Conservation (phyloP, 2,797 vertebrate genomes). For the Heliangelus exortis region DNA sequence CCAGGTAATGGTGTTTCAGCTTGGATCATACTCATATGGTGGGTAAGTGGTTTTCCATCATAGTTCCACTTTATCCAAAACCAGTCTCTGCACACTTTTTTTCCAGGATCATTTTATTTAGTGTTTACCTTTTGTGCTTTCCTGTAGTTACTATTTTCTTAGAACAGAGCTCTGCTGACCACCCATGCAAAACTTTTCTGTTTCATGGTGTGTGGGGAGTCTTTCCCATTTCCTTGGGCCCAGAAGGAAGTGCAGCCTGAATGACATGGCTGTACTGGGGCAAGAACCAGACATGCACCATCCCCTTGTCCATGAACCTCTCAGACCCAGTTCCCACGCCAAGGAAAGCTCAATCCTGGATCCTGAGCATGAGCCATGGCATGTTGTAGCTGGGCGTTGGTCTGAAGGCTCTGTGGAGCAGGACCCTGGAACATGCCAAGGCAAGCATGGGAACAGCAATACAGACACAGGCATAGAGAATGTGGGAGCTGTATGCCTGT, state of each 20-base stretch:
- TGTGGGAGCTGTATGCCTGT: conserved; percentile 23
- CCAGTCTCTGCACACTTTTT: not conserved
- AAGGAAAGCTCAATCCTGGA: not conserved
- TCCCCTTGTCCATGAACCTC: not conserved
- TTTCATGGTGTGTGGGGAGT: not conserved
- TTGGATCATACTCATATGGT: not conserved
- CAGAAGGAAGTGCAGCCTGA: not conserved
- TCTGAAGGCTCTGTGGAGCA: not conserved
- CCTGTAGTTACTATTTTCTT: not conserved
- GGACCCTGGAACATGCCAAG: conserved; percentile 4
- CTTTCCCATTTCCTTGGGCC: not conserved
- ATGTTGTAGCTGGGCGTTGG: not conserved
- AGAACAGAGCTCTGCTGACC: not conserved
- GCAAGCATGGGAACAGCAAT: not conserved
- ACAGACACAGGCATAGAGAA: not conserved
- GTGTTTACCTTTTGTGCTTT: not conserved
- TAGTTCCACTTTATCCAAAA: not conserved
- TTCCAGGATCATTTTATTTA: not conserved
- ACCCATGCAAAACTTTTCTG: not conserved
- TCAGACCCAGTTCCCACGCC: not conserved
- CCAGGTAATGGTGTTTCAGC: not conserved
- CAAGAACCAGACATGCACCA: not conserved
- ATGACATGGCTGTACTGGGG: not conserved
- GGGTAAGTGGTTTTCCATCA: not conserved
- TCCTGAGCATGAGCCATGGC: not conserved